Conservation (phyloP, 2,888 invertebrate genomes). For the Drosophila nigritarsus region DNA sequence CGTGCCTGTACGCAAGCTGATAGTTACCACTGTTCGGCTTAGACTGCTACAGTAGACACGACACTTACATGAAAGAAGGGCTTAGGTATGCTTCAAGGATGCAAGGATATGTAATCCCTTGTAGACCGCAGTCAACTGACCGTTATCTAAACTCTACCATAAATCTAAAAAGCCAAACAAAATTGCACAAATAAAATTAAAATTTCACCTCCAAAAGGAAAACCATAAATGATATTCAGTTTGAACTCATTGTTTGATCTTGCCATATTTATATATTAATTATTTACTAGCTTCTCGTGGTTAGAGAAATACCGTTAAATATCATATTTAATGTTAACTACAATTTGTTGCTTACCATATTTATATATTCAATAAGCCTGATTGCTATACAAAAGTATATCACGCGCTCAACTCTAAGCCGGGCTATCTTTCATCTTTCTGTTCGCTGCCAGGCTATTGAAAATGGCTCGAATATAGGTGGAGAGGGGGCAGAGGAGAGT, state of each 20-base stretch:
- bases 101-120: not conserved
- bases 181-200: not conserved
- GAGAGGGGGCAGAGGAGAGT: not conserved
- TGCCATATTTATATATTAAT: not conserved
- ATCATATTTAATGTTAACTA: not conserved
- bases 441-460: constrained; percentile 3
- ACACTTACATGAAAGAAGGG: not conserved
- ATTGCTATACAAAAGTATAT: not conserved
- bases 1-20: constrained; percentile 9
- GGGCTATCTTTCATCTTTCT: constrained; percentile 31
- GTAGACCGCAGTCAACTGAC: not conserved
- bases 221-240: not conserved
- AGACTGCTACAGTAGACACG: not conserved
- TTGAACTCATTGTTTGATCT: not conserved
- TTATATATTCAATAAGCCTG: not conserved
- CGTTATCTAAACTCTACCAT: not conserved
- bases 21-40: not conserved
- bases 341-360: not conserved
- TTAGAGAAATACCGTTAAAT: not conserved
- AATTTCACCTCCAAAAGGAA: not conserved
- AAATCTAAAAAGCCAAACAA: not conserved
- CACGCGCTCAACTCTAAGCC: constrained; percentile 30
- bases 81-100: not conserved
- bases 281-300: not conserved
- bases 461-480: not conserved